phyloP scores from a whole-genome alignment of 2,113 vertebrate genomes.

The Calidris pygmaea region DNA sequence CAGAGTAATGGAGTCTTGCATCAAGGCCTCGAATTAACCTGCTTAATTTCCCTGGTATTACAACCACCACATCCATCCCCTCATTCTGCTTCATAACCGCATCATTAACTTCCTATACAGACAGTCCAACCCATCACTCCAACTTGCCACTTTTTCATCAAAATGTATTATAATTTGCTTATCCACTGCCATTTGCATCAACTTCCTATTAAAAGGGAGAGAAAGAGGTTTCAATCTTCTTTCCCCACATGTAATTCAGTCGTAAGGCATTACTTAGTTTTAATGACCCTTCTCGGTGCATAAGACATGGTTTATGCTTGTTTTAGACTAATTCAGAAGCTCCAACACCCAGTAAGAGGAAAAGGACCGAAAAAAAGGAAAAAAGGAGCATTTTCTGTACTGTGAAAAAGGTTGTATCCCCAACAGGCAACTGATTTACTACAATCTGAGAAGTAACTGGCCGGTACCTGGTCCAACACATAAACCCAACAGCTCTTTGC shows the following conservation, averaged over 20 bases:
- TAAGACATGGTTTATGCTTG: background rate
- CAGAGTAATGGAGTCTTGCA: conserved; percentile 41
- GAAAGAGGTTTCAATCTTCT: conserved; percentile 16
- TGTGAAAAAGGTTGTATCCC: background rate
- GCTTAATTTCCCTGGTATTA: conserved; percentile 40
- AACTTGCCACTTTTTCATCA: conserved; percentile 30
- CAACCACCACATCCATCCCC: conserved; percentile 20
- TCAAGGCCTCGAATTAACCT: conserved; percentile 47
- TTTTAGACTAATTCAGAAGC: background rate
- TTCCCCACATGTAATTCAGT: conserved; percentile 60
- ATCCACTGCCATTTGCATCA: conserved; percentile 42
- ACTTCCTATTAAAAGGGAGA: background rate
- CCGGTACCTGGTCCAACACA: background rate
- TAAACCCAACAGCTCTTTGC: background rate
- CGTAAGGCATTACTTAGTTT: background rate
- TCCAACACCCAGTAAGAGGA: background rate
- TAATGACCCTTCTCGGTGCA: background rate
- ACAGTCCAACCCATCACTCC: conserved; percentile 39
- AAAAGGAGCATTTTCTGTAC: fast-evolving
- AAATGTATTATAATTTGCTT: conserved; percentile 48
- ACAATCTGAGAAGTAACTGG: background rate
- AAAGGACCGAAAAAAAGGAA: background rate
- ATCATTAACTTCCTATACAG: conserved; percentile 53
- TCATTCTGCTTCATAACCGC: conserved; percentile 2
- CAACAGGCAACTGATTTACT: background rate